Evolutionary conservation across 92 coral and sea anemone species (phyloP).

Genomic region (Muricea muricata): DNA sequence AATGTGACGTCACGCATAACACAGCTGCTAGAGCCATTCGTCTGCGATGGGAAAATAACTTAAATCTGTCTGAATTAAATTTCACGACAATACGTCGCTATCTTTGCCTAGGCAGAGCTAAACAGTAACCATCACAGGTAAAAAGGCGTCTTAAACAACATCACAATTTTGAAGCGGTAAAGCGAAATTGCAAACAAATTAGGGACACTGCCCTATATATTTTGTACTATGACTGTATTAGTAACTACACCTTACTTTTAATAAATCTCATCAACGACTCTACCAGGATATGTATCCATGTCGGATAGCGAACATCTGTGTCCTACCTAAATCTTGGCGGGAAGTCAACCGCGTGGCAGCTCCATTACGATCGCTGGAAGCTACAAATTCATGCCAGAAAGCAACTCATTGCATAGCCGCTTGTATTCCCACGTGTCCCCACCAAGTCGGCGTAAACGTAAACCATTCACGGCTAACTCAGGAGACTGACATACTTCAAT

Average conservation of each 20-base stretch:
- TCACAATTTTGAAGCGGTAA: not conserved
- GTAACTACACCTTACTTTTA: not conserved
- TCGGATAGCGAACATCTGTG: not conserved
- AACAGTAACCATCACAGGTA: not conserved
- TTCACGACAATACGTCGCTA: too few relatives aligned
- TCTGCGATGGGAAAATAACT: too few relatives aligned
- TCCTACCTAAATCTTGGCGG: not conserved
- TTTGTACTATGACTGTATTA: constrained; percentile 7
- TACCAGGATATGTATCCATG: not conserved
- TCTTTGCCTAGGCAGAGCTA: too few relatives aligned
- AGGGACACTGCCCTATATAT: not conserved
- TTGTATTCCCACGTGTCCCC: constrained; percentile 97
- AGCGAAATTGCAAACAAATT: not conserved
- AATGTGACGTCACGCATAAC: too few relatives aligned
- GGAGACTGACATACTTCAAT: constrained; percentile 92
- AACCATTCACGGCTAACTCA: constrained; percentile 79
- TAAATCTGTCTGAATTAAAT: too few relatives aligned
- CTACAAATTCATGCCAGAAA: constrained; percentile 90
- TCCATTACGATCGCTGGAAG: not conserved
- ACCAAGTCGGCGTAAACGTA: constrained; percentile 92
- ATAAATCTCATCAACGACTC: not conserved
- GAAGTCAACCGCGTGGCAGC: not conserved
- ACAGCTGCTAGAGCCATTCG: too few relatives aligned
- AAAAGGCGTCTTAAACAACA: not conserved
- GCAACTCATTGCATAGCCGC: constrained; percentile 87